Percentiles rank a stretch among this genome's conserved stretches.
These are phyloP conservation scores for Neocrepidodera transversa DNA, from an alignment of 2,888 invertebrate species.

Conservation along the genomic window DNA sequence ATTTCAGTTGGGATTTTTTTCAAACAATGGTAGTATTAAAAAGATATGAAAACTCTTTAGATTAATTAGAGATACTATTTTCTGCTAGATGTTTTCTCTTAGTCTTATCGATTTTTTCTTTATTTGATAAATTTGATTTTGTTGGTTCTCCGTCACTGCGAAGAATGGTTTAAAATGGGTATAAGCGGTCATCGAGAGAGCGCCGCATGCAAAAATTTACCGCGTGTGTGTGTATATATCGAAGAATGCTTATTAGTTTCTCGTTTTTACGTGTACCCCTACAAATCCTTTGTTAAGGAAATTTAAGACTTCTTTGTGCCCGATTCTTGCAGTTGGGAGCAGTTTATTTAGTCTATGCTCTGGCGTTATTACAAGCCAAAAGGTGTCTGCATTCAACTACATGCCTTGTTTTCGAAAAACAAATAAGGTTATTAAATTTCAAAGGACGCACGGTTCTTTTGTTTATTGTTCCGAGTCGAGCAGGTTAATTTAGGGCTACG, in stretches of 20 bases:
- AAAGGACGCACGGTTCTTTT: slow-evolving; percentile 33
- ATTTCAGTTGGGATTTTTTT: too few relatives aligned
- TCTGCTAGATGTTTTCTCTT: too few relatives aligned
- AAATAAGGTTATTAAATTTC: slow-evolving; percentile 40
- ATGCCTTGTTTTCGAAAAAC: slow-evolving; percentile 34
- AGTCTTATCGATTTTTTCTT: too few relatives aligned
- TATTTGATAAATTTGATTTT: too few relatives aligned
- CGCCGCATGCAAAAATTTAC: background rate
- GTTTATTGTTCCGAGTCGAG: slow-evolving; percentile 35
- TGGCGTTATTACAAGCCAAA: slow-evolving; percentile 34
- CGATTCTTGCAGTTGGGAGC: slow-evolving; percentile 35
- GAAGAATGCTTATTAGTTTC: slow-evolving; percentile 48
- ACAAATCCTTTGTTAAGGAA: slow-evolving; percentile 47
- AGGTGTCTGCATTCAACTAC: slow-evolving; percentile 37
- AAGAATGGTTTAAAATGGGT: background rate
- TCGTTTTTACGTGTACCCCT: slow-evolving; percentile 42
- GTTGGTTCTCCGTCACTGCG: background rate
- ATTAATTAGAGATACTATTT: too few relatives aligned
- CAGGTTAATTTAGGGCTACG: slow-evolving; percentile 32
- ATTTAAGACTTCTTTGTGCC: slow-evolving; percentile 49
- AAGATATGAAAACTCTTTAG: too few relatives aligned
- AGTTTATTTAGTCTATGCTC: slow-evolving; percentile 45
- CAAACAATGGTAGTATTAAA: too few relatives aligned
- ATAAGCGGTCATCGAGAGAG: background rate
- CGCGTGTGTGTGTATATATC: slow-evolving; percentile 20